Evolutionary conservation across 1,140 invertebrate genomes (phyloP).

Genomic region (Meloidogyne floridensis): DNA sequence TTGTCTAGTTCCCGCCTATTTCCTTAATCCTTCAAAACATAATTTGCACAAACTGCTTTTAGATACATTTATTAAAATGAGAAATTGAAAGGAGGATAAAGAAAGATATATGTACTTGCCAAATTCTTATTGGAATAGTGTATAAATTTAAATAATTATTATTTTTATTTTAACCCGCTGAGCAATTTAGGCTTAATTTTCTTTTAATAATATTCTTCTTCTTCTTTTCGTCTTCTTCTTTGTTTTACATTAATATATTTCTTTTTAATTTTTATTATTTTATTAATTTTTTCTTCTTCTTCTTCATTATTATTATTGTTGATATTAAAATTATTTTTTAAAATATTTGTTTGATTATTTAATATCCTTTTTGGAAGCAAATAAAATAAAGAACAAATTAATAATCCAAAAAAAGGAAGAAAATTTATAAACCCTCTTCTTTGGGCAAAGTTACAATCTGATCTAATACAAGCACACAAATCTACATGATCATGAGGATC

Average conservation of each 20-base stretch:
- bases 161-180: not conserved
- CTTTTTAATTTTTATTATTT: not conserved
- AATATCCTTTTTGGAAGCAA: not conserved
- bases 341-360: not conserved
- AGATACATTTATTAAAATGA: no score
- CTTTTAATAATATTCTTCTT: not conserved
- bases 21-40: no score
- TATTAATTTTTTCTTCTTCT: not conserved
- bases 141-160: no score
- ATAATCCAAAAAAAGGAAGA: constrained; percentile 1
- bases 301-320: not conserved
- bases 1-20: no score
- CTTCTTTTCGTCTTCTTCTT: not conserved
- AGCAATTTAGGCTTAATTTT: not conserved
- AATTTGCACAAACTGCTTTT: no score
- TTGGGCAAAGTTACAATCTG: constrained; percentile 45
- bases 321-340: not conserved
- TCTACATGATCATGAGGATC: constrained; percentile 53
- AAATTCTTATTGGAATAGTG: no score
- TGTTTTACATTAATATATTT: not conserved
- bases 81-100: no score
- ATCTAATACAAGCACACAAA: constrained; percentile 53
- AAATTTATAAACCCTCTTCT: not conserved
- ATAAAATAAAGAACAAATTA: not conserved
- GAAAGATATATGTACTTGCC: no score